A percentile compares a stretch with the other conserved stretches of the same genome.
Conservation (phyloP, 2,113 vertebrate genomes). For the Mirounga angustirostris region DNA sequence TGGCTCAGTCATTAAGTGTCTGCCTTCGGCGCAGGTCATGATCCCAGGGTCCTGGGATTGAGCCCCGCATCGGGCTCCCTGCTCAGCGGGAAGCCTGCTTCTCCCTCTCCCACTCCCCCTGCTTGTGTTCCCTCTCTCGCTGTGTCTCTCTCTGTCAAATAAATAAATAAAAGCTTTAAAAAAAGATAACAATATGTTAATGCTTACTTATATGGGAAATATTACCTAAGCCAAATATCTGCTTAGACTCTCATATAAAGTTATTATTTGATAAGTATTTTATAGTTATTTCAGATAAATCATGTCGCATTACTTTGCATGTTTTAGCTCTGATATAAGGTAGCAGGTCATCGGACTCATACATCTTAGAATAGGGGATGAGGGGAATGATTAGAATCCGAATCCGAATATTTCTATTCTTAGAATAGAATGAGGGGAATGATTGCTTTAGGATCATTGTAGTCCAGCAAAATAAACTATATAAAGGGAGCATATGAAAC, state of each 20-base stretch:
- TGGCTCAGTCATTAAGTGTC: no score
- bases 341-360: background rate
- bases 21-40: no score
- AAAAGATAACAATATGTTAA: background rate
- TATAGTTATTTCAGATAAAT: background rate
- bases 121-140: no score
- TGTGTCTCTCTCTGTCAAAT: no score
- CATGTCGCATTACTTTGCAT: background rate
- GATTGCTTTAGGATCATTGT: background rate
- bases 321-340: background rate
- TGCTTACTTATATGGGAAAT: background rate
- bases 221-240: background rate
- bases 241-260: background rate
- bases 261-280: background rate
- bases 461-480: background rate
- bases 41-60: no score
- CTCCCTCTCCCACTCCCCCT: no score
- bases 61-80: no score
- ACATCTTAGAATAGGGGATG: background rate
- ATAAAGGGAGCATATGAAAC: background rate
- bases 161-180: no score
- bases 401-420: no score
- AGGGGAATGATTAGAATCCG: background rate
- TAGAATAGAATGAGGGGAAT: background rate
- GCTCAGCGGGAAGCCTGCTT: no score